Base-by-base conservation (phyloP, 2,797 vertebrate species). In the Meda fulgida region DNA sequence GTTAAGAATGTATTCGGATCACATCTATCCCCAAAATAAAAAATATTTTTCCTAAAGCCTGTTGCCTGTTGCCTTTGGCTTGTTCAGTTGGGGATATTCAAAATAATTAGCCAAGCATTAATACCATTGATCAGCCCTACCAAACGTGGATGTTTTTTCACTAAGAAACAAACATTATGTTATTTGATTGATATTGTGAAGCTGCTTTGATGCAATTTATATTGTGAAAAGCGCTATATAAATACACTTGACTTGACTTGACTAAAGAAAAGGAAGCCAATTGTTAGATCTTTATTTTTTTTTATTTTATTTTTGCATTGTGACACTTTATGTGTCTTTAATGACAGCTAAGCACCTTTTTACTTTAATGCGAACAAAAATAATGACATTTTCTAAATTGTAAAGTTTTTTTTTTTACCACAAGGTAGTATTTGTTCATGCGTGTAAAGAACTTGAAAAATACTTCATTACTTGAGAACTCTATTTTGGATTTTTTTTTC, bases 301-400 rank as follows among this genome's bases (percentile, higher is more conserved):
- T 7, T 11, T 14, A 14, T 14, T 46, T 0, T 6, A 48, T 13
- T 4, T 46, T 46, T 72, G 7, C 16, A 72, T 29, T 29, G 43
- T 72, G 70, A 72, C n/a, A 72, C n/a, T 72, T 48, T 72, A 14
- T n/a, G n/a, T n/a, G n/a, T n/a, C n/a, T 72, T 48, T 72, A 13
- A 70, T 43, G 69, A 71, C 67, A 36, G 18, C 36, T 23, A 7
- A n/a, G 13, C 7, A 43, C 6, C 23, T n/a, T 58, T 58, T n/a
- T 58, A 5, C 10, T 58, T 58, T 11, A 58, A 10, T 55, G 9
- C 9, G 3, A 55, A 55, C 8, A 55, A 55, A 55, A 55, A 55
- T 19, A 51, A 51, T 55, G 8, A 55, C 8, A 55, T 55, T 55
- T 23, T 23, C 21, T 55, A 55, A 55, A 58, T 58, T 11, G 23